Conservation (phyloP, 1,140 invertebrate genomes). For the Wiebesia pumilae region DNA sequence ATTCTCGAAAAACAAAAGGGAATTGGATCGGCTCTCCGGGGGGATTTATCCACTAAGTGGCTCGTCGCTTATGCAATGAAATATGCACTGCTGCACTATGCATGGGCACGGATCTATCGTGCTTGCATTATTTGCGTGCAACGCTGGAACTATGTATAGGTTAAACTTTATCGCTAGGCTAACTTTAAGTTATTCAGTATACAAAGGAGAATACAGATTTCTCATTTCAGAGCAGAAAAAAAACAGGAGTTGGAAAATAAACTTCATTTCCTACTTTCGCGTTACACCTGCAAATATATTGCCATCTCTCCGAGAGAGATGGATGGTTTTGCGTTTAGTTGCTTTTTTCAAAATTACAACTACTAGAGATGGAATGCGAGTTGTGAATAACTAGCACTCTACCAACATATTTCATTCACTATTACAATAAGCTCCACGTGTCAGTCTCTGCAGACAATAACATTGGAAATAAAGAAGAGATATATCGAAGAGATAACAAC, state of each 20-base stretch:
- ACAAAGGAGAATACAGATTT: not conserved
- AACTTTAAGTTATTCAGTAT: not conserved
- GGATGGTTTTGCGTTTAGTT: too few relatives aligned
- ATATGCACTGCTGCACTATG: conserved; percentile 4
- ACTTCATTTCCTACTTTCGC: not conserved
- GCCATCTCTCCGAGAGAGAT: too few relatives aligned
- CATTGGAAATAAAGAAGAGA: not conserved
- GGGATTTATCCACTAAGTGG: conserved; percentile 32
- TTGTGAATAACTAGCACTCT: not conserved
- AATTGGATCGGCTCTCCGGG: conserved; percentile 15
- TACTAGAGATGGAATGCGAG: not conserved
- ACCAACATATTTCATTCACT: not conserved
- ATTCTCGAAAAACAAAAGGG: not conserved
- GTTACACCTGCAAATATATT: not conserved
- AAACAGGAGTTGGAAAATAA: not conserved
- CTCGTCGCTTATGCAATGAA: conserved; percentile 14
- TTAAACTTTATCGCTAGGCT: not conserved
- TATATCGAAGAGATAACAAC: not conserved
- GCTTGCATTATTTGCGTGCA: not conserved
- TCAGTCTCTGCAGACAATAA: not conserved
- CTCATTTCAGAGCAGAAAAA: not conserved
- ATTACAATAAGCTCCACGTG: not conserved
- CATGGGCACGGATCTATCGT: not conserved
- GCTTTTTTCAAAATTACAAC: too few relatives aligned
- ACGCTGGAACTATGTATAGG: not conserved